A percentile compares a stretch with the other conserved stretches of the same genome.
Evolutionary conservation across 2,113 vertebrate genomes (phyloP).

Genomic region (Callipepla squamata): DNA sequence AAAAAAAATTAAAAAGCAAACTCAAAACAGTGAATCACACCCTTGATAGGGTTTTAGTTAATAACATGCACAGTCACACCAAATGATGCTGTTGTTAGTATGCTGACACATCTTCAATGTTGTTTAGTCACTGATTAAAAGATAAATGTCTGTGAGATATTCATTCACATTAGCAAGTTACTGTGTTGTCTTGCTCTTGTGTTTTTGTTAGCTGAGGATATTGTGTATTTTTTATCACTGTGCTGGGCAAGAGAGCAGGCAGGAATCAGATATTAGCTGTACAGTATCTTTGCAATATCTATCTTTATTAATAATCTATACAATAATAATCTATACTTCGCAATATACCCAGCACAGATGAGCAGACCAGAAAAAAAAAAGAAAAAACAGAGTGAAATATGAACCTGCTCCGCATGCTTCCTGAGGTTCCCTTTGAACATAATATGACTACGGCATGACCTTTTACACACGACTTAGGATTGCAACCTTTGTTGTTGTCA

Average conservation of each 20-base stretch:
- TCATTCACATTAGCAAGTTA: background rate
- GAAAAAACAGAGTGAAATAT: background rate
- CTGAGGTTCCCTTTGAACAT: background rate
- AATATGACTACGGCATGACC: background rate
- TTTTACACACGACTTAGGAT: background rate
- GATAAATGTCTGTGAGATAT: background rate
- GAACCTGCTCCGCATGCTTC: background rate
- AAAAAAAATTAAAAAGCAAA: conserved; percentile 31
- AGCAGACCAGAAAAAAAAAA: background rate
- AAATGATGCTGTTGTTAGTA: background rate
- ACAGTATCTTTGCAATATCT: no score
- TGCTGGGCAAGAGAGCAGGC: background rate
- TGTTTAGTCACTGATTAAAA: background rate
- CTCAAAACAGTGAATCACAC: conserved; percentile 19
- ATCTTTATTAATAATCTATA: no score
- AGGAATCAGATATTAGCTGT: background rate
- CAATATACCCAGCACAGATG: background rate
- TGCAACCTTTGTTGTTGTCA: background rate
- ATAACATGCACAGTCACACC: background rate
- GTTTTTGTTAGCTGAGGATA: background rate
- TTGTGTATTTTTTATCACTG: background rate
- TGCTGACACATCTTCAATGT: background rate
- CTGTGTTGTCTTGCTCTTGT: background rate
- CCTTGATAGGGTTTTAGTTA: background rate
- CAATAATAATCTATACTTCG: background rate